Evolutionary conservation across 2,888 invertebrate genomes (phyloP).

Genomic region (Campaea margaritaria): DNA sequence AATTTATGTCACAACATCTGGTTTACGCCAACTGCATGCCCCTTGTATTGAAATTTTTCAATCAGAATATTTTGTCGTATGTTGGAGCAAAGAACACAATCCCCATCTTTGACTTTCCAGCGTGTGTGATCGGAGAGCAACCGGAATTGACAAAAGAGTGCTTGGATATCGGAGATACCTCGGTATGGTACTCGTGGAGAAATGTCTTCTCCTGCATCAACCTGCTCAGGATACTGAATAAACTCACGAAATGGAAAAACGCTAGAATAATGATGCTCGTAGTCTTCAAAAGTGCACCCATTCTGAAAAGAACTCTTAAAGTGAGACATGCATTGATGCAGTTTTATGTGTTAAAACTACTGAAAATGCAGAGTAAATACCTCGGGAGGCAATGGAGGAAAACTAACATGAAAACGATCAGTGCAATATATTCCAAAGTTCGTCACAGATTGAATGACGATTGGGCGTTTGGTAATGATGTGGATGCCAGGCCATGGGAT

Average conservation of each 20-base stretch:
- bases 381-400: slow-evolving; percentile 99
- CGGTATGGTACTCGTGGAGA: slow-evolving; percentile 96
- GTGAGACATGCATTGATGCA: slow-evolving; percentile 98
- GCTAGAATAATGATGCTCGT: slow-evolving; percentile 99
- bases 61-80: slow-evolving; percentile 98
- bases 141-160: slow-evolving; percentile 97
- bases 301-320: slow-evolving; percentile 97
- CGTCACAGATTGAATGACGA: slow-evolving; percentile 98
- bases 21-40: slow-evolving; percentile 99
- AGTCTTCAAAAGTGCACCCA: slow-evolving; percentile 99
- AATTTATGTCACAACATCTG: slow-evolving; percentile 99
- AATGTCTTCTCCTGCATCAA: slow-evolving; percentile 99
- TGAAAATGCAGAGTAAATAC: slow-evolving; percentile 99
- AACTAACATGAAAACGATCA: slow-evolving; percentile 99
- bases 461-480: slow-evolving; percentile 99
- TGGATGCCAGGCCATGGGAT: slow-evolving; percentile 99
- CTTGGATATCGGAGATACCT: slow-evolving; percentile 93
- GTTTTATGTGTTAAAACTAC: slow-evolving; percentile 97
- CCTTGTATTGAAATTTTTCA: slow-evolving; percentile 98
- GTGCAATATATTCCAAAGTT: slow-evolving; percentile 99
- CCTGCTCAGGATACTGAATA: slow-evolving; percentile 97
- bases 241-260: slow-evolving; percentile 99
- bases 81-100: slow-evolving; percentile 97
- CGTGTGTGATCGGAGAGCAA: slow-evolving; percentile 97
- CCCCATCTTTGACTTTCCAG: slow-evolving; percentile 97